Evolutionary conservation across 2,113 vertebrate genomes (phyloP).

Genomic region (Australoheros scitulus): DNA sequence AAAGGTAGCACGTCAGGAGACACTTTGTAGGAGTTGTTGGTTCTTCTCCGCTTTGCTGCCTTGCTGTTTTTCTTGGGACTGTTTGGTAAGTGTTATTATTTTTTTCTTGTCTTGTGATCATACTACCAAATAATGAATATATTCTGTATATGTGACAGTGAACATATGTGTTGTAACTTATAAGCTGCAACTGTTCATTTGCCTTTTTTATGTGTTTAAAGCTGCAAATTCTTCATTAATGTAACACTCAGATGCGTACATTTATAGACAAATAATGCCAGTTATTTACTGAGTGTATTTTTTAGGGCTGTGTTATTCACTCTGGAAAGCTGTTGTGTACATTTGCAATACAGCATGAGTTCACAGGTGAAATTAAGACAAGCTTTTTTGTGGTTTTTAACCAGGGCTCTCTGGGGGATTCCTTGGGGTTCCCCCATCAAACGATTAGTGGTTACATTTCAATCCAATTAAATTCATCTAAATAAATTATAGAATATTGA

Average conservation of each 20-base stretch:
- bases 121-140: not conserved
- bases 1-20: conserved; percentile 1
- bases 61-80: conserved; percentile 17
- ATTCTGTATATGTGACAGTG: not conserved
- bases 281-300: not conserved
- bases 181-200: too few species aligned
- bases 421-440: not conserved
- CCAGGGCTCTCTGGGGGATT: conserved; percentile 1
- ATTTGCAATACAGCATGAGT: not conserved
- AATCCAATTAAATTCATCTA: not conserved
- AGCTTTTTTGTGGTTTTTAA: conserved; percentile 9
- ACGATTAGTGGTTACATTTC: not conserved
- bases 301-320: not conserved
- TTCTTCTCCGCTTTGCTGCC: not conserved
- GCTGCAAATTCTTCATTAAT: not conserved
- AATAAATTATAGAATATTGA: not conserved
- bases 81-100: conserved; percentile 47
- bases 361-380: conserved; percentile 14
- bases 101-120: not conserved
- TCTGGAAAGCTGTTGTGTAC: not conserved
- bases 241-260: not conserved
- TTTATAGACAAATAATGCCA: not conserved
- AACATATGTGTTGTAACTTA: not conserved
- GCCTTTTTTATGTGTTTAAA: not conserved
- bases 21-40: conserved; percentile 10